Evolutionary conservation across 2,113 vertebrate species (phyloP).

Genomic region (Burhinus oedicnemus): DNA sequence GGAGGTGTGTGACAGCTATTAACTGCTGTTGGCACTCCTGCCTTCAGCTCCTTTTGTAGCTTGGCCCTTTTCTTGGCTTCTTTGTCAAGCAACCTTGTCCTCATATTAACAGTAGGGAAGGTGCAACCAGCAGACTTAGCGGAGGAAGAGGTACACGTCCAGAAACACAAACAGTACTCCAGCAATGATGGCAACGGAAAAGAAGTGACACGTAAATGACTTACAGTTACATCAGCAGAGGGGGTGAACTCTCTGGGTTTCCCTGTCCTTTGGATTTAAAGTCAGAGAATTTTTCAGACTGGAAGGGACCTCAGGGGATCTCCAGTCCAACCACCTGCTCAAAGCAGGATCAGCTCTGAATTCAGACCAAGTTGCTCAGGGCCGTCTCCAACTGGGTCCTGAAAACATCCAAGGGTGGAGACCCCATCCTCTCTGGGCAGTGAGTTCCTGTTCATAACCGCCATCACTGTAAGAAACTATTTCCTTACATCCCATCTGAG

Average conservation of each 20-base stretch:
- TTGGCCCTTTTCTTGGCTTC: neutral
- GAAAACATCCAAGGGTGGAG: neutral
- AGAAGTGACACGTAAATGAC: neutral
- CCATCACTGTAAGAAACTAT: neutral
- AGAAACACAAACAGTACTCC: neutral
- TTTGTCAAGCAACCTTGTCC: neutral
- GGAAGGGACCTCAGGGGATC: neutral
- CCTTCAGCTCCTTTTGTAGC: neutral
- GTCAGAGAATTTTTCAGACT: neutral
- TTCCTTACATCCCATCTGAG: neutral
- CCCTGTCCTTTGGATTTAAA: neutral
- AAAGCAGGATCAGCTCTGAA: neutral
- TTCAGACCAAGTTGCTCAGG: neutral
- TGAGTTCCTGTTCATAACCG: neutral
- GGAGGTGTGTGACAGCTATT: neutral
- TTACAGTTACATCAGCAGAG: neutral
- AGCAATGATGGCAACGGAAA: neutral
- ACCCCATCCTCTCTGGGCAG: neutral
- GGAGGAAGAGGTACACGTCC: neutral
- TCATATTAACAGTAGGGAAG: neutral
- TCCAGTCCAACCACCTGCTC: neutral
- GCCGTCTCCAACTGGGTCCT: neutral
- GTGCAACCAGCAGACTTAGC: neutral
- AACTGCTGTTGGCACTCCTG: neutral
- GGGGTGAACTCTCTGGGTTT: neutral